These are phyloP conservation scores for Staurois parvus DNA, from an alignment of 2,797 vertebrate genomes.

Conservation along the genomic window DNA sequence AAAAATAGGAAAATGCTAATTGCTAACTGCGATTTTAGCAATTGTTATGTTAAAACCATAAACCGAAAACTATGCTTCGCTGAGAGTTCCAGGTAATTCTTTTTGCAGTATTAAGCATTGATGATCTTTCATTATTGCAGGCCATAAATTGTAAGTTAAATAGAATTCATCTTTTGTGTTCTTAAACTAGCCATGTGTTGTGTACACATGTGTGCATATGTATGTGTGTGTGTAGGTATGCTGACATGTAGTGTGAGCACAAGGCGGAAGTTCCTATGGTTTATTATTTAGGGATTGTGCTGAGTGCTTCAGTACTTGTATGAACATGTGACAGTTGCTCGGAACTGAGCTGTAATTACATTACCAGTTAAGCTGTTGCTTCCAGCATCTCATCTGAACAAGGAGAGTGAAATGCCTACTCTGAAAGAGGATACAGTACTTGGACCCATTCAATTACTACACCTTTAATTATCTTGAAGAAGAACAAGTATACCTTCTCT, in stretches of 20 bases:
- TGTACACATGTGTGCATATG: too few relatives aligned
- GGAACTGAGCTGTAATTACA: background rate
- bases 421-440: background rate
- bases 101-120: too few relatives aligned
- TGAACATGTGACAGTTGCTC: background rate
- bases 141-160: too few relatives aligned
- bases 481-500: background rate
- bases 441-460: background rate
- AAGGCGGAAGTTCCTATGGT: background rate
- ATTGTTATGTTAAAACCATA: too few relatives aligned
- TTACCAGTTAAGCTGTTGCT: background rate
- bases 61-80: too few relatives aligned
- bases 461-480: background rate
- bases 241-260: background rate
- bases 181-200: too few relatives aligned
- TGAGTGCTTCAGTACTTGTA: background rate
- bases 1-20: too few relatives aligned
- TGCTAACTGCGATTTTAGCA: too few relatives aligned
- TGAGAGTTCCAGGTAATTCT: too few relatives aligned
- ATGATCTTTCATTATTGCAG: too few relatives aligned
- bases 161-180: too few relatives aligned
- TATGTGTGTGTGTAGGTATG: background rate
- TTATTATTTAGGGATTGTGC: background rate
- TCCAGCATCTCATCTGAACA: background rate
- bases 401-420: background rate